These are phyloP conservation scores for Campylomormyrus numenius DNA, from an alignment of 2,113 vertebrate species.

Conservation along the genomic window DNA sequence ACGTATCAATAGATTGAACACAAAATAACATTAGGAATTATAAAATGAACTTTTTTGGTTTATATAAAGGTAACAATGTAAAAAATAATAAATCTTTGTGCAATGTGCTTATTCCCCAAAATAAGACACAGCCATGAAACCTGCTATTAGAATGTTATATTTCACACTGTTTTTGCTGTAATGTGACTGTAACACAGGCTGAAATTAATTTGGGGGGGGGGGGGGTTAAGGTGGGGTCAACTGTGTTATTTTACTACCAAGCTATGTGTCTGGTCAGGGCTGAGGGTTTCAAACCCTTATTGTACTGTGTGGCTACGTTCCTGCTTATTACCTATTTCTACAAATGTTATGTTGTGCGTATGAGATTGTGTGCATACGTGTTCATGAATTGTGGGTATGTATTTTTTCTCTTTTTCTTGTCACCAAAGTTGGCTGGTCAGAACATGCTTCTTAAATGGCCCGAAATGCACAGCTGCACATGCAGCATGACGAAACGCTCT, in stretches of 20 bases:
- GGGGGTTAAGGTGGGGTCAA: neutral
- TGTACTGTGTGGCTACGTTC: neutral
- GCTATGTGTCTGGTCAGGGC: neutral
- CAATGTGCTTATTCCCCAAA: neutral
- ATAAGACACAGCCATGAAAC: neutral
- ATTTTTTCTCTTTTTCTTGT: neutral
- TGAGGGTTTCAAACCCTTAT: neutral
- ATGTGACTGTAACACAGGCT: neutral
- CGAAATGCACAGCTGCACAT: neutral
- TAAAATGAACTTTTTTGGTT: slow-evolving; percentile 13
- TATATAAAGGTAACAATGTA: slow-evolving; percentile 38
- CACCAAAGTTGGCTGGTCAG: neutral
- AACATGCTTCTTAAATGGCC: neutral
- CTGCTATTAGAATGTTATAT: neutral
- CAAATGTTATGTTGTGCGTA: neutral
- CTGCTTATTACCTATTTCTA: neutral
- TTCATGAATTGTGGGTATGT: neutral
- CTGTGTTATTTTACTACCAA: neutral
- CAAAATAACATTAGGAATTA: slow-evolving; percentile 55
- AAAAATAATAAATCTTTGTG: neutral
- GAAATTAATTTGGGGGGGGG: neutral
- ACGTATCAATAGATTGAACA: slow-evolving; percentile 49
- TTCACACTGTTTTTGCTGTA: neutral
- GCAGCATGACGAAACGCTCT: neutral
- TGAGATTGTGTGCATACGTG: neutral